A percentile compares a stretch with the other conserved stretches of the same genome.
phyloP scores from a whole-genome alignment of 2,113 vertebrate genomes.

The Blennius ocellaris region DNA sequence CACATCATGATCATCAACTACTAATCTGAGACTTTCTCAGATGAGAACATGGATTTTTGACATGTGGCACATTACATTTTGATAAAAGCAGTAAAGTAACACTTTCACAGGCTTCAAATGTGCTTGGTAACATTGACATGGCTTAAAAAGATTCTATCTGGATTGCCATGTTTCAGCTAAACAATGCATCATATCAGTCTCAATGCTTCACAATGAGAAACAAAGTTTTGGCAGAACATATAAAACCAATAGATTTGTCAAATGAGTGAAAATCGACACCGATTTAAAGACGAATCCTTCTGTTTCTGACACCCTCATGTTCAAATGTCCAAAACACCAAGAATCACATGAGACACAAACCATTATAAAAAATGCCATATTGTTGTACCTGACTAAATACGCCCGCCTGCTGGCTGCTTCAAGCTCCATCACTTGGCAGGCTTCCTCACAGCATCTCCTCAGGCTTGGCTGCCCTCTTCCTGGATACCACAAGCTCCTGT shows the following conservation, averaged over 20 bases:
- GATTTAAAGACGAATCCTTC: not conserved
- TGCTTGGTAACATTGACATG: conserved; percentile 5
- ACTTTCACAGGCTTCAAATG: not conserved
- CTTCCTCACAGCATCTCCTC: conserved; percentile 67
- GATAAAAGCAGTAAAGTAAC: not conserved
- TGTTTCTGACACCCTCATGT: not conserved
- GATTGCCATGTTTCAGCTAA: conserved; percentile 5
- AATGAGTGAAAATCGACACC: no score
- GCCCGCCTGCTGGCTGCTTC: conserved; percentile 53
- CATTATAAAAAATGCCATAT: conserved; percentile 50
- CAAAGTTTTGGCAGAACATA: no score
- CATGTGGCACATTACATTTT: not conserved
- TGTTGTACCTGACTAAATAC: conserved; percentile 72
- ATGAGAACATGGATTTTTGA: not conserved
- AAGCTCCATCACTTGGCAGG: conserved; percentile 72
- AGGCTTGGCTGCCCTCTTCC: conserved; percentile 48
- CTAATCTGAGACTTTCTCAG: not conserved
- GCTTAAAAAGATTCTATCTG: not conserved
- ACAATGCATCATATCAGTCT: conserved; percentile 23
- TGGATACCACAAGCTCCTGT: conserved; percentile 44
- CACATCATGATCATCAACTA: not conserved
- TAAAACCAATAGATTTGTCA: no score
- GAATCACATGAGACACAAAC: conserved; percentile 4
- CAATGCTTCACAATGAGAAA: not conserved
- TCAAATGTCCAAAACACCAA: not conserved